Conservation (phyloP, 1,140 invertebrate genomes). For the Pomacea maculata region DNA sequence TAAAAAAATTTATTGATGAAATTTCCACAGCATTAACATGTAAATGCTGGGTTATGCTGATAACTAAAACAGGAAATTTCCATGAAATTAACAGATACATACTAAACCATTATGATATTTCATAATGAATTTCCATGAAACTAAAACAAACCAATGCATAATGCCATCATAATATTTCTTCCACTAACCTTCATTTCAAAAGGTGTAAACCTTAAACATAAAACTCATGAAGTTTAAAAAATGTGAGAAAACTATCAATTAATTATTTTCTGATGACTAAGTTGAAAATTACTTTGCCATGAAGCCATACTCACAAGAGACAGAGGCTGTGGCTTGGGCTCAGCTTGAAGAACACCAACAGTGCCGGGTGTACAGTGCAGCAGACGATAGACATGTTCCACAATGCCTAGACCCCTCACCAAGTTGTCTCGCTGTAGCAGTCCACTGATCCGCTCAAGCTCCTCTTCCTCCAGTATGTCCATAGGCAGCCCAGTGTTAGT, state of each 20-base stretch:
- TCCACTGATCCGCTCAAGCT: slow-evolving; percentile 62
- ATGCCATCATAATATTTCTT: neutral
- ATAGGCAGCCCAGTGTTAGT: slow-evolving; percentile 58
- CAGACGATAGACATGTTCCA: slow-evolving; percentile 63
- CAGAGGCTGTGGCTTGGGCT: slow-evolving; percentile 27
- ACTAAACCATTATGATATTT: no score
- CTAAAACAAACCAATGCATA: neutral
- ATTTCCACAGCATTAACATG: no score
- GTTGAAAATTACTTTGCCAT: no score
- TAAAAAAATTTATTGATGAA: no score
- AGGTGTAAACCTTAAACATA: no score
- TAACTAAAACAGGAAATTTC: no score
- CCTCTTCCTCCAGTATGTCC: slow-evolving; percentile 65
- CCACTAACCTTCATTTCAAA: neutral
- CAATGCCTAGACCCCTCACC: slow-evolving; percentile 63
- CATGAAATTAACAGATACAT: no score
- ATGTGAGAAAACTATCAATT: no score
- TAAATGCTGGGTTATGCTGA: no score
- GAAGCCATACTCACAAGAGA: slow-evolving; percentile 22
- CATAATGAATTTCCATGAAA: no score
- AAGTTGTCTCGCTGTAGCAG: slow-evolving; percentile 65
- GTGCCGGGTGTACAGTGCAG: slow-evolving; percentile 63
- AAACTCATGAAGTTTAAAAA: no score
- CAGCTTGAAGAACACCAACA: slow-evolving; percentile 51
- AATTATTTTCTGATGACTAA: no score